Conservation (phyloP, 1,140 invertebrate genomes). For the Triops longicaudatus region DNA sequence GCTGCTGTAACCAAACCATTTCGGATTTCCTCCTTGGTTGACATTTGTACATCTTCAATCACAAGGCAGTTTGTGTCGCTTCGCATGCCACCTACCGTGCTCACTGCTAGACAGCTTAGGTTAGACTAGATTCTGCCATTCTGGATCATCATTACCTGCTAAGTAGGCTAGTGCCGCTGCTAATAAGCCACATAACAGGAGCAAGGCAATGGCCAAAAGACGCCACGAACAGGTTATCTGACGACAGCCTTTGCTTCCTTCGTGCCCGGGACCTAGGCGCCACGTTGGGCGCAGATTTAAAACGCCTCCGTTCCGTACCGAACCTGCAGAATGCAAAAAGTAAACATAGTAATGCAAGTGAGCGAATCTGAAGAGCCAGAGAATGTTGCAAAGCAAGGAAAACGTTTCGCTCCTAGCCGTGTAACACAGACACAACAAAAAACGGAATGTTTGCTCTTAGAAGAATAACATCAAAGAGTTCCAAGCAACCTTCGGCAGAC, state of each 20-base stretch:
- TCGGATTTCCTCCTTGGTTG: not conserved
- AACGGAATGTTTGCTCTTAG: not conserved
- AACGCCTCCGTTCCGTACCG: not conserved
- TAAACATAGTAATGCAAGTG: not conserved
- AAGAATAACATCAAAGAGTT: constrained; percentile 14
- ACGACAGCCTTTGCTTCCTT: constrained; percentile 21
- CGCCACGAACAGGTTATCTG: constrained; percentile 24
- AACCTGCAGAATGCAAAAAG: not conserved
- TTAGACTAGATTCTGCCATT: not conserved
- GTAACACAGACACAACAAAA: not conserved
- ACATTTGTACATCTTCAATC: not conserved
- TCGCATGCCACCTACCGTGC: constrained; percentile 19
- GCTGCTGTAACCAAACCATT: constrained; percentile 6
- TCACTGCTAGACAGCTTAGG: constrained; percentile 19
- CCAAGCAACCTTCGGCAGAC: not conserved
- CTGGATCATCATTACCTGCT: constrained; percentile 14
- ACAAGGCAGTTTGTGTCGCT: constrained; percentile 18
- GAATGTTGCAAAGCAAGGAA: not conserved
- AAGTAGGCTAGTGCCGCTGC: constrained; percentile 26
- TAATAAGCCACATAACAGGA: constrained; percentile 24
- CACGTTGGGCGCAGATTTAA: not conserved
- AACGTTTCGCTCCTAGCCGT: not conserved
- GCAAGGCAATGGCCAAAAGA: constrained; percentile 25
- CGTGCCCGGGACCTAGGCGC: constrained; percentile 8
- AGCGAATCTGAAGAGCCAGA: not conserved